Conservation (phyloP, 2,113 vertebrate genomes). For the Cololabis saira region DNA sequence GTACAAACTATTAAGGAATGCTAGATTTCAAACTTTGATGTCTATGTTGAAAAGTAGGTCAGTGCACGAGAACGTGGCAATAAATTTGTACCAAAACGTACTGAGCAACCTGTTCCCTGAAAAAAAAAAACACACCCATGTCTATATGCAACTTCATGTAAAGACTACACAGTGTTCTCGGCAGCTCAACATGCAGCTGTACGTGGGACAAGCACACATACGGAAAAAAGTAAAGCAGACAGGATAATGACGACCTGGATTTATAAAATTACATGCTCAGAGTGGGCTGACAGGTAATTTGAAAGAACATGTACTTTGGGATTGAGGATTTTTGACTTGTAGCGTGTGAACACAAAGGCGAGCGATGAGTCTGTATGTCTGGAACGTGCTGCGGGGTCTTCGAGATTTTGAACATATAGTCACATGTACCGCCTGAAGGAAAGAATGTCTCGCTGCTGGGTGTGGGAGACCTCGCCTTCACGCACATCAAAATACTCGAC, state of each 20-base stretch:
- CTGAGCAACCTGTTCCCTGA: slow-evolving; percentile 25
- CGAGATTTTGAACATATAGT: slow-evolving; percentile 40
- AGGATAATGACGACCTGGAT: slow-evolving; percentile 47
- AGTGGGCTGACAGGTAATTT: slow-evolving; percentile 25
- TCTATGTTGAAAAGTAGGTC: slow-evolving; percentile 2
- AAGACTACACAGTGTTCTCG: neutral
- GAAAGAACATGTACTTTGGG: slow-evolving; percentile 29
- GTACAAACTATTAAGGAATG: slow-evolving; percentile 9
- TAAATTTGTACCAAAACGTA: slow-evolving; percentile 3
- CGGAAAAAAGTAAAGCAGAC: slow-evolving; percentile 45
- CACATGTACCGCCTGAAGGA: slow-evolving; percentile 23
- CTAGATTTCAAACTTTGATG: slow-evolving; percentile 24
- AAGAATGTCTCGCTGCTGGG: slow-evolving; percentile 7
- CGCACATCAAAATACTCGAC: no score
- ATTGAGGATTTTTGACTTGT: slow-evolving; percentile 29
- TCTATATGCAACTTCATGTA: neutral
- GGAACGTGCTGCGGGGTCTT: slow-evolving; percentile 53
- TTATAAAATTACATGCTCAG: slow-evolving; percentile 26
- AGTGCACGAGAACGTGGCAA: slow-evolving; percentile 6
- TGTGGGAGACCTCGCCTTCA: neutral
- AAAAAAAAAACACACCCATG: slow-evolving; percentile 1
- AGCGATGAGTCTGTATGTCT: slow-evolving; percentile 15
- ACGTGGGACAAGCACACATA: slow-evolving; percentile 12
- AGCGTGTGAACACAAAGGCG: slow-evolving; percentile 45
- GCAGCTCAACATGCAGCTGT: slow-evolving; percentile 1